A percentile compares a stretch with the other conserved stretches of the same genome.
Conservation (phyloP, 2,797 vertebrate genomes). For the Hybognathus amarus region DNA sequence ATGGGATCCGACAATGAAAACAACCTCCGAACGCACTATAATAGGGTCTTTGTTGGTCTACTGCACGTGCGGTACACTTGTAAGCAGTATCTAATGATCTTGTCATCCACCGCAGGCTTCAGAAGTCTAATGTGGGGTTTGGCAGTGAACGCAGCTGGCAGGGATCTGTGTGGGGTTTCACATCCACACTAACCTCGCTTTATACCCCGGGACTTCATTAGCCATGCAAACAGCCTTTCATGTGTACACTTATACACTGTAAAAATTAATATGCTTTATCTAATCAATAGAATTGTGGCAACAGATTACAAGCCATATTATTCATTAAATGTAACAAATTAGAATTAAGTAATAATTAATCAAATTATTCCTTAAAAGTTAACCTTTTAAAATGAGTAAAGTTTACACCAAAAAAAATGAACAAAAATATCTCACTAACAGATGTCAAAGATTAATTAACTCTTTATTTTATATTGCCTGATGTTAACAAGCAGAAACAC, state of each 20-base stretch:
- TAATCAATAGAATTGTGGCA: too few species aligned
- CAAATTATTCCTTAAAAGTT: too few species aligned
- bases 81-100: slow-evolving; percentile 42
- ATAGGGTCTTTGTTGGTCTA: slow-evolving; percentile 29
- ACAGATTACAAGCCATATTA: too few species aligned
- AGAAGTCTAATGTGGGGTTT: slow-evolving; percentile 31
- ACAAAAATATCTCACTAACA: too few species aligned
- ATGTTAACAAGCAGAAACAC: too few species aligned
- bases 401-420: too few species aligned
- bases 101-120: slow-evolving; percentile 6
- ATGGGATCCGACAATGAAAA: slow-evolving; percentile 22
- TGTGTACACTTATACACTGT: neutral
- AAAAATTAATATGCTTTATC: too few species aligned
- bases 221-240: slow-evolving; percentile 7
- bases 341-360: too few species aligned
- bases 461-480: too few species aligned
- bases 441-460: too few species aligned
- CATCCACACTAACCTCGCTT: slow-evolving; percentile 21
- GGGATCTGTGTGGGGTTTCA: slow-evolving; percentile 26
- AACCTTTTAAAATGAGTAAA: too few species aligned
- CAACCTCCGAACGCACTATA: neutral
- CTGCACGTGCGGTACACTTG: slow-evolving; percentile 3
- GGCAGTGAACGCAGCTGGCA: neutral
- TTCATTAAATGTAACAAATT: too few species aligned
- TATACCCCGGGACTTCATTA: slow-evolving; percentile 13